phyloP scores from a whole-genome alignment of 2,888 invertebrate genomes.

The Parnassius glacialis region DNA sequence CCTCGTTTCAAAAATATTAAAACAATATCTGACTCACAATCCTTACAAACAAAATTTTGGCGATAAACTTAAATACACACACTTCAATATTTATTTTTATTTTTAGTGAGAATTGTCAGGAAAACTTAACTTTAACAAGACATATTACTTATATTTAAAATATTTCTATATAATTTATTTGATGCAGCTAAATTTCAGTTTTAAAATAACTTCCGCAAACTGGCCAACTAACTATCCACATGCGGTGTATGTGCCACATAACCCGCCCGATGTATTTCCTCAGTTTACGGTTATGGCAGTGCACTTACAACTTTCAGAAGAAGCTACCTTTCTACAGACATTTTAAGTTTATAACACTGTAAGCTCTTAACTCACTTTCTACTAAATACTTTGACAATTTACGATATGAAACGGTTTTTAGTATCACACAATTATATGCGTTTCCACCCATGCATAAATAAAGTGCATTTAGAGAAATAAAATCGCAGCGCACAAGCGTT shows the following conservation, averaged over 20 bases:
- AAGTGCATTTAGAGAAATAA: neutral
- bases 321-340: constrained; percentile 16
- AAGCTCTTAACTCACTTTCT: constrained; percentile 16
- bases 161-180: neutral
- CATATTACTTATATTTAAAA: too few relatives aligned
- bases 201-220: neutral
- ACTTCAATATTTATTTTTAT: too few relatives aligned
- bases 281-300: constrained; percentile 22
- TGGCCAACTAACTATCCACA: neutral
- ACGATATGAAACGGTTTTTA: constrained; percentile 11
- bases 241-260: constrained; percentile 2
- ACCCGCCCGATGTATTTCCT: constrained; percentile 8
- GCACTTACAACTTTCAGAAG: constrained; percentile 21
- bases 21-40: too few relatives aligned
- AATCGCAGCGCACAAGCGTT: neutral
- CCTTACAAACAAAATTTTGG: too few relatives aligned
- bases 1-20: too few relatives aligned
- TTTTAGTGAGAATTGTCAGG: too few relatives aligned
- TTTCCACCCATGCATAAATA: neutral
- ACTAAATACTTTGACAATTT: constrained; percentile 18
- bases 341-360: constrained; percentile 26
- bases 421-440: neutral
- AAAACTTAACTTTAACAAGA: too few relatives aligned
- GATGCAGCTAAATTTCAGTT: neutral
- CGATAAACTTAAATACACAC: too few relatives aligned